Base-by-base conservation (phyloP, 2,113 vertebrate species). In the Silurus asotus region DNA sequence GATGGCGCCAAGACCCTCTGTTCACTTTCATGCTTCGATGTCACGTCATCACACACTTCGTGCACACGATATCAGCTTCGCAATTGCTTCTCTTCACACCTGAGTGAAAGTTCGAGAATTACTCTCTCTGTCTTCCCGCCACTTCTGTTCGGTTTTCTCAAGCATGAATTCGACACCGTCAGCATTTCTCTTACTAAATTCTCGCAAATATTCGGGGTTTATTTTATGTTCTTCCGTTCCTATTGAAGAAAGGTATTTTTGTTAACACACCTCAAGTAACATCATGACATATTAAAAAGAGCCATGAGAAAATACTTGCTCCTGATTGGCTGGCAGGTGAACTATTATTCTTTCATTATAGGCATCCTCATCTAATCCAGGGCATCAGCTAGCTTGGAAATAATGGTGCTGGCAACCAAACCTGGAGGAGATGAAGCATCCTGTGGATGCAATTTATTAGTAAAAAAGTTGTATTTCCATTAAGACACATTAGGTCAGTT, bases 11-110 rank as follows among this genome's bases (percentile, higher is more conserved):
- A 62, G 80, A 72, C 23, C 37, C 19, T 84, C 92, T 91, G 79
- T 91, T 93, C 88, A 20, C 85, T 84, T 92, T 92, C 90, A 93
- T 88, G 89, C 92, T 90, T 92, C 88, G 90, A 84, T 61, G 86
- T 86, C 84, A 88, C 84, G 91, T 91, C 91, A 92, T 94, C 91
- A 91, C 89, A 92, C 91, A 92, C 87, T 90, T 91, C 90, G 84
- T 8, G 53, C 19, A 56, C 14, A 37, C 6, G 51, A n/a, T 37
- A 72, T 62, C 56, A 61, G 70, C 83, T 75, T 59, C 70, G 13
- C 13, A 25, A 45, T 28, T 37, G 83, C 72, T 77, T 58, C 72
- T 77, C 83, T 65, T 76, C 72, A 64, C 74, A 84, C 83, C 59
- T 65, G 70, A 76, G 72, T n/a, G 83, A 84, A 76, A 20, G n/a